A percentile compares a stretch with the other conserved stretches of the same genome.
Evolutionary conservation across 2,797 vertebrate genomes (phyloP).

Genomic region (Rhinophrynus dorsalis): DNA sequence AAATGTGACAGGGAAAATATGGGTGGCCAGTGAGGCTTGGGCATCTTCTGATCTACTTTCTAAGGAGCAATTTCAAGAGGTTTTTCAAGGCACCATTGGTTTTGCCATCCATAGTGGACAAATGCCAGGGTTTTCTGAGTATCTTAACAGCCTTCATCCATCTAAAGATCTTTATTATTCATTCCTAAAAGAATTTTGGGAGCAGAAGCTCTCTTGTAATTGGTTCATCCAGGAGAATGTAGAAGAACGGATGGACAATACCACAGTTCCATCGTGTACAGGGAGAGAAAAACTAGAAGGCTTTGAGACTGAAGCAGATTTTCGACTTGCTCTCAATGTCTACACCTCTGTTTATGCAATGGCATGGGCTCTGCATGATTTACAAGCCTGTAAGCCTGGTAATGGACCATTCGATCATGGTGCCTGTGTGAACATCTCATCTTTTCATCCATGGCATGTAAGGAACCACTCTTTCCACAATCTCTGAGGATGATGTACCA

Average conservation of each 20-base stretch:
- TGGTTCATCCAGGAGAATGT: not conserved
- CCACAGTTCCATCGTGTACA: not conserved
- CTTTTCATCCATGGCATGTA: not conserved
- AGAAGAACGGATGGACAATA: not conserved
- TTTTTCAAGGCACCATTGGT: slow-evolving; percentile 6
- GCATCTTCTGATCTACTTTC: not conserved
- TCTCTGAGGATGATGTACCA: no score
- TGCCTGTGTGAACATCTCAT: not conserved
- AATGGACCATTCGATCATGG: not conserved
- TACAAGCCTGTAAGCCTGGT: not conserved
- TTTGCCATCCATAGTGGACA: slow-evolving; percentile 11
- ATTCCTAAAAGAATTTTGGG: not conserved
- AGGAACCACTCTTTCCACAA: not conserved
- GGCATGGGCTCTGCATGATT: not conserved
- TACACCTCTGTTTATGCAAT: slow-evolving; percentile 12
- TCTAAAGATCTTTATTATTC: not conserved
- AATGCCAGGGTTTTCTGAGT: slow-evolving; percentile 4
- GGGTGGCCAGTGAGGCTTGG: slow-evolving; percentile 26
- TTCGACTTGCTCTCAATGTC: not conserved
- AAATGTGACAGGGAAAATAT: slow-evolving; percentile 15
- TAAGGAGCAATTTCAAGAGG: not conserved
- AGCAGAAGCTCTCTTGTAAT: not conserved
- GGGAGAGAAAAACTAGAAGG: not conserved
- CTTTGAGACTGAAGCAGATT: not conserved
- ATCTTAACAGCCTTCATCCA: not conserved